Base-by-base conservation (phyloP, 2,888 invertebrate species). In the Cotesia congregata region DNA sequence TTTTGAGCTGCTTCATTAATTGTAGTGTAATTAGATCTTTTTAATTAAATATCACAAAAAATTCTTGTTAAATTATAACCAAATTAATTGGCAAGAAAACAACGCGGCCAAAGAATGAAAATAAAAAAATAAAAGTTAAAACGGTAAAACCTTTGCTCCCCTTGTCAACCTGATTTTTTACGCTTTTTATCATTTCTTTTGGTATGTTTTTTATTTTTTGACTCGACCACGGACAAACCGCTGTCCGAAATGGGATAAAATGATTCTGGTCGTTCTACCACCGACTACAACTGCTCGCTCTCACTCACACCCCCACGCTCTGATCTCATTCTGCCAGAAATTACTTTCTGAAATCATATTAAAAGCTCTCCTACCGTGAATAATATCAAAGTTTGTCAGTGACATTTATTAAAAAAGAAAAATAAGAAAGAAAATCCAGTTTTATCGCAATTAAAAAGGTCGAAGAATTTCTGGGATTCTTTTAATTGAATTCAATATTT, bases 111-210 rank as follows among this genome's bases (percentile, higher is more conserved):
- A 73, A 30, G 74, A 77, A 78, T 75, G 74, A 79, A 80, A 77
- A 72, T 74, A 70, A 74, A 71, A 78, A 74, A 76, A 73, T 75
- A 75, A 79, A 77, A 77, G 81, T 70, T 74, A 79, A 15, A 64
- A 79, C 76, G 76, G 67, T 70, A 79, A 78, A 59, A 79, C 75
- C 76, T 80, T 80, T 80, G 78, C 77, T 50, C 50, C 50, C 75
- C 78, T 76, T 73, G 70, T 78, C 78, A 76, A 73, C 76, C 69
- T 50, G 64, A 76, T 76, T 76, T 76, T 76, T 64, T 71, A 79
- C 71, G 78, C 76, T 69, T 17, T 67, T 40, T 74, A 68, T 71
- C 50, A 15, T 59, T 67, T 80, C 77, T 77, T 73, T 72, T 74
- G 75, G 69, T 60, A 74, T 77, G 71, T 76, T 77, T 73, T 64